Percentiles rank a stretch among this genome's conserved stretches.
These are phyloP conservation scores for Pyrocoelia pectoralis DNA, from an alignment of 2,888 invertebrate species.

Conservation along the genomic window DNA sequence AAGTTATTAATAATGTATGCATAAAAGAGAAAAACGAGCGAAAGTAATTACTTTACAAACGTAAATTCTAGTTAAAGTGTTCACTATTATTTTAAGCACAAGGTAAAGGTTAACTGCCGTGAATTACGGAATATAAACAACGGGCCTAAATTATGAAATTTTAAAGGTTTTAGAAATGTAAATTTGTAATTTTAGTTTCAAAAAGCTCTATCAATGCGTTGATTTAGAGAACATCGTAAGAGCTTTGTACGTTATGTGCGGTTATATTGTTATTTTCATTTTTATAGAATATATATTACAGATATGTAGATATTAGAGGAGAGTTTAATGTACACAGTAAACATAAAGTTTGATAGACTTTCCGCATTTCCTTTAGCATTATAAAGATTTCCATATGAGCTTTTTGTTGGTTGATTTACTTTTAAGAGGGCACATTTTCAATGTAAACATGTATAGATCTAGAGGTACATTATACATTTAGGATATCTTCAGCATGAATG, in stretches of 20 bases:
- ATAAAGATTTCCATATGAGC: conserved; percentile 28
- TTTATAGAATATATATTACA: conserved; percentile 23
- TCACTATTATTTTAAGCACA: no score
- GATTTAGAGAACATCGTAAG: no score
- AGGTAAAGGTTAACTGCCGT: no score
- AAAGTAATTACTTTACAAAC: no score
- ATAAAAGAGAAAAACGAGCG: no score
- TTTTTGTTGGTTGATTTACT: conserved; percentile 18
- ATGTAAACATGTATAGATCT: conserved; percentile 22
- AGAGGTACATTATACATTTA: conserved; percentile 30
- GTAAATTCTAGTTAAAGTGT: no score
- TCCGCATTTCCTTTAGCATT: conserved; percentile 25
- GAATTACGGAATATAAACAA: no score
- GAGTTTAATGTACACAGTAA: conserved; percentile 30
- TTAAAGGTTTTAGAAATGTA: no score
- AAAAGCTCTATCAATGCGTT: no score
- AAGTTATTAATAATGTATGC: no score
- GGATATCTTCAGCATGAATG: conserved; percentile 41
- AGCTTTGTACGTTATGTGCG: not conserved
- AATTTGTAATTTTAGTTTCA: no score
- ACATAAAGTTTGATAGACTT: conserved; percentile 35
- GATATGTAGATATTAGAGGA: conserved; percentile 34
- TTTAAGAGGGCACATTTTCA: not conserved
- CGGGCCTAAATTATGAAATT: no score
- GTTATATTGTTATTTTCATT: conserved; percentile 12